Evolutionary conservation across 2,797 vertebrate genomes (phyloP), one percentile per base, ranked within the genome.

Genomic region (Sebastes cheni): DNA sequence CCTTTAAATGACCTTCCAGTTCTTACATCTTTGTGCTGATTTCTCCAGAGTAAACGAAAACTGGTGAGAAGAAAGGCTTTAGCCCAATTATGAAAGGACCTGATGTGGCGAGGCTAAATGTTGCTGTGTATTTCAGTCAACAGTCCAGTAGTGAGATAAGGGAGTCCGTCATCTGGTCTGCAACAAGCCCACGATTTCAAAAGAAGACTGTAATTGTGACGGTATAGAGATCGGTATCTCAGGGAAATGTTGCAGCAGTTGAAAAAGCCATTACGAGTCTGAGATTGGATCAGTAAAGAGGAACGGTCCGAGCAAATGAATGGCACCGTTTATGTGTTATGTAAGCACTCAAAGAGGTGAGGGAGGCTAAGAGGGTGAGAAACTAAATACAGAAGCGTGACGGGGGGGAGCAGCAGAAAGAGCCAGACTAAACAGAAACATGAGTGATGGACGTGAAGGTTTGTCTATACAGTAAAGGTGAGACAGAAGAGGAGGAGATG

Each of bases 271-370:
- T 87, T 80, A 86, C 27, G 23, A 14, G 32, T 64, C 11, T 0
- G 34, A 88, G 88, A 93, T 88, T 32, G 79, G 62, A 93, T 92
- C 86, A 50, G 72, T 16, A 65, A 61, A 62, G 50, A 52, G 56
- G 23, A 80, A 58, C 34, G 11, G 68, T 81, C 23, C 10, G 66
- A 68, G 75, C 58, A 62, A 58, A 83, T 52, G 83, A 90, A 88
- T 80, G 79, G 73, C 73, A 61, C n/a, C 29, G 3, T 80, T 89
- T 81, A 74, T 72, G 80, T 29, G 88, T 92, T 93, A 86, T 62
- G 52, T 83, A 89, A 93, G 46, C 60, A 3, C n/a, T 70, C 14
- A 66, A 46, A 79, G 78, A 83, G 77, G 80, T 78, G 81, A 82
- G 79, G 39, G 69, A 83, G 88, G 68, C 65, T 12, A n/a, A 72